A percentile compares a stretch with the other conserved stretches of the same genome.
These are phyloP conservation scores for Lepidochitona cinerea DNA, from an alignment of 2,888 invertebrate genomes.

Conservation along the genomic window DNA sequence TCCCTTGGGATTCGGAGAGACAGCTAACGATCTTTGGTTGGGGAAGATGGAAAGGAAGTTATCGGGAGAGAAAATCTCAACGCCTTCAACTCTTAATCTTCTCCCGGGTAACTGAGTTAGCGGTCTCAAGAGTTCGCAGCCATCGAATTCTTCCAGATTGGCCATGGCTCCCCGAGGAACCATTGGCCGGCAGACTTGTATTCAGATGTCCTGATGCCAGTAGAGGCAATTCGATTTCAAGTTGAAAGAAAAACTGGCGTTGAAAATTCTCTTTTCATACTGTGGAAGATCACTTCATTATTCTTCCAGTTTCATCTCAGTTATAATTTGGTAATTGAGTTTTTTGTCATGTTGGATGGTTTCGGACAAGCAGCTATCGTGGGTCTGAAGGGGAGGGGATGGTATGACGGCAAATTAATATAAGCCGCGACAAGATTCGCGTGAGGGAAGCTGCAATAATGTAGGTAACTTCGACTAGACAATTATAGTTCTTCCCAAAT, in stretches of 20 bases:
- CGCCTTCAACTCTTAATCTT: background rate
- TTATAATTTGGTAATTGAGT: constrained; percentile 3
- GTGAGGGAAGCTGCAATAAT: too few relatives aligned
- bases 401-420: too few relatives aligned
- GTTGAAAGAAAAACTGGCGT: background rate
- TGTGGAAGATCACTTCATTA: background rate
- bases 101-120: constrained; percentile 6
- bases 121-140: background rate
- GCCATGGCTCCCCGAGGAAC: background rate
- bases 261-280: background rate
- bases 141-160: background rate
- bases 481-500: too few relatives aligned
- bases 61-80: constrained; percentile 9
- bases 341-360: background rate
- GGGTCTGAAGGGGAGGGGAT: too few relatives aligned
- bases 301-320: background rate
- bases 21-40: background rate
- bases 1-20: background rate
- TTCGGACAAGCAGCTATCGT: background rate
- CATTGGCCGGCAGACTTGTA: background rate
- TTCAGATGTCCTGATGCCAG: background rate
- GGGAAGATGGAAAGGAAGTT: background rate
- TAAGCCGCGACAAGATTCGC: too few relatives aligned
- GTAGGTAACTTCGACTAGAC: too few relatives aligned
- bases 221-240: background rate